Evolutionary conservation across 2,797 vertebrate genomes (phyloP).

Genomic region (Paratrypauchen microcephalus): DNA sequence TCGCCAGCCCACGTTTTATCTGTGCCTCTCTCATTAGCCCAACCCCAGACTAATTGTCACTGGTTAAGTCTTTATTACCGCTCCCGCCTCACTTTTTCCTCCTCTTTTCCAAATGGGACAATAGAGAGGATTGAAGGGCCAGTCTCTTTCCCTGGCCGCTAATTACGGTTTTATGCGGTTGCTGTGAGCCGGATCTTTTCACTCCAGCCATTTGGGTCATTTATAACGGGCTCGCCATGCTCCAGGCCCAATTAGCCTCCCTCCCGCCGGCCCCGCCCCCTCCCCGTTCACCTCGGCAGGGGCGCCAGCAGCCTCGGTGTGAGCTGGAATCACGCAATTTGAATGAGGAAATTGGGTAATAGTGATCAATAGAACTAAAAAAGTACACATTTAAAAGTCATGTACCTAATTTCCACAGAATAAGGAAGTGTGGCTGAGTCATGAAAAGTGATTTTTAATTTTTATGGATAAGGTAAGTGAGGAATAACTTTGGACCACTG

Average conservation of each 20-base stretch:
- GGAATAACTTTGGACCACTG: too few species aligned
- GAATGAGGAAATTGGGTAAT: neutral
- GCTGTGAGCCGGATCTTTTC: conserved; percentile 80
- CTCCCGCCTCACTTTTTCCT: conserved; percentile 59
- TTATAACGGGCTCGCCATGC: conserved; percentile 78
- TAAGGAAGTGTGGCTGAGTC: too few species aligned
- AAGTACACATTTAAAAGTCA: neutral
- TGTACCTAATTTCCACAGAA: too few species aligned
- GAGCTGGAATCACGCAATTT: neutral
- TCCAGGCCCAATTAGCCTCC: conserved; percentile 81
- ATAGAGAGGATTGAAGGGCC: conserved; percentile 55
- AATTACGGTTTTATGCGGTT: conserved; percentile 91
- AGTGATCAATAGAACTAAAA: neutral
- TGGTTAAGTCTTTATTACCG: conserved; percentile 87
- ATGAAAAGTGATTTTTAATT: too few species aligned
- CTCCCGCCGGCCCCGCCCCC: conserved; percentile 29
- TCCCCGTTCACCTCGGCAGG: conserved; percentile 2
- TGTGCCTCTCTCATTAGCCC: conserved; percentile 84
- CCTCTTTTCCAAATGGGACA: conserved; percentile 86
- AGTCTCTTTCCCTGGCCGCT: conserved; percentile 86
- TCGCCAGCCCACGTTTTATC: conserved; percentile 83
- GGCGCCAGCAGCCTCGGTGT: neutral
- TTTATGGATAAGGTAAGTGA: too few species aligned
- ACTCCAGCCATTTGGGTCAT: conserved; percentile 77
- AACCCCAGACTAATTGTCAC: conserved; percentile 91